These are phyloP conservation scores for Diaperis boleti DNA, from an alignment of 2,888 invertebrate genomes.

Conservation along the genomic window DNA sequence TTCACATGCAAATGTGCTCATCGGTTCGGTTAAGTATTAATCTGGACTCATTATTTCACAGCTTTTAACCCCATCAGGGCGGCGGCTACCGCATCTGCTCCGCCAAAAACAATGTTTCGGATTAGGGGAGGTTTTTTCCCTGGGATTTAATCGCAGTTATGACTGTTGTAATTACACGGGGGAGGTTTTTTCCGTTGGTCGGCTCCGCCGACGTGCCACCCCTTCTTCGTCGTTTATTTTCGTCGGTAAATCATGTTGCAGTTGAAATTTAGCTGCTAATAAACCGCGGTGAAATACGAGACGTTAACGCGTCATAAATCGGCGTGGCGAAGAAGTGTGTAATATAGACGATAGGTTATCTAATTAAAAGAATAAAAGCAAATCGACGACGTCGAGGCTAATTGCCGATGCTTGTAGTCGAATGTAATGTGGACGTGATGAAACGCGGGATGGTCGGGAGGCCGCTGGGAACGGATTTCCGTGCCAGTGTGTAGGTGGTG, in stretches of 20 bases:
- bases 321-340: conserved; percentile 41
- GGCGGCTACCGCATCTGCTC: conserved; percentile 56
- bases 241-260: conserved; percentile 38
- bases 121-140: conserved; percentile 53
- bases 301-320: conserved; percentile 49
- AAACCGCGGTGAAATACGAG: conserved; percentile 48
- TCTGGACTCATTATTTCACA: conserved; percentile 66
- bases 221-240: conserved; percentile 15
- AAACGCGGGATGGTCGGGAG: conserved; percentile 38
- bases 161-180: conserved; percentile 39
- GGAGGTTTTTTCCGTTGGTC: conserved; percentile 19
- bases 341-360: conserved; percentile 57
- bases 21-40: conserved; percentile 65
- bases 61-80: conserved; percentile 63
- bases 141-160: conserved; percentile 41
- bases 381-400: conserved; percentile 52
- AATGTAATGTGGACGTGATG: conserved; percentile 55
- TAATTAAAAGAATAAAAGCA: conserved; percentile 52
- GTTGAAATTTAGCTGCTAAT: conserved; percentile 45
- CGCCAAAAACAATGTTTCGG: conserved; percentile 58
- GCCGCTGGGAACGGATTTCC: not conserved
- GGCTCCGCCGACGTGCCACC: too few relatives aligned
- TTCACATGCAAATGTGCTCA: conserved; percentile 67
- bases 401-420: conserved; percentile 56
- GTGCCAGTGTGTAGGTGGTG: too few relatives aligned